Percentiles rank a stretch among this genome's conserved stretches.
These are phyloP conservation scores for Syrrhaptes paradoxus DNA, from an alignment of 2,113 vertebrate genomes.

Conservation along the genomic window DNA sequence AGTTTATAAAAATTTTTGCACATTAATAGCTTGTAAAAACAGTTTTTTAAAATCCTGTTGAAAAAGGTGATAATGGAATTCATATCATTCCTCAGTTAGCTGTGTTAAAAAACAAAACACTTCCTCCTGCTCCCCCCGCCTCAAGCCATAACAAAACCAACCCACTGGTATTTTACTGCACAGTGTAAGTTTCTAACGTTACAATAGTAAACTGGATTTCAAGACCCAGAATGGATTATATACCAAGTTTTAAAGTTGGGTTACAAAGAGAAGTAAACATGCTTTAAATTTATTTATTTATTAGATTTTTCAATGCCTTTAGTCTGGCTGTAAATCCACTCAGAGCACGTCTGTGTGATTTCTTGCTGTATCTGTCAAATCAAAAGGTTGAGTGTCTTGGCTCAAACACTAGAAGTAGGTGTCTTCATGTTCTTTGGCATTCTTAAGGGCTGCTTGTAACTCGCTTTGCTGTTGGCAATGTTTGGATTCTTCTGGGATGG, in stretches of 20 bases:
- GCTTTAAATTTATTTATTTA: neutral
- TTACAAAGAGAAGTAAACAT: neutral
- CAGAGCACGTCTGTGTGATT: neutral
- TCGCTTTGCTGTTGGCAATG: neutral
- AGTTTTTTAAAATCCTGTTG: neutral
- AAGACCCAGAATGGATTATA: neutral
- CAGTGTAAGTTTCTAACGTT: neutral
- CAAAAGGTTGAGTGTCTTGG: neutral
- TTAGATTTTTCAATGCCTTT: neutral
- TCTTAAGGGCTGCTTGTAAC: neutral
- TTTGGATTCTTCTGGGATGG: neutral
- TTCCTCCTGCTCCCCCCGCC: too few relatives aligned
- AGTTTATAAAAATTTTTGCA: neutral
- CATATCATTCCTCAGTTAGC: neutral
- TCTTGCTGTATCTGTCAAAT: neutral
- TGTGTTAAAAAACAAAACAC: neutral
- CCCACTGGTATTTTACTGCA: neutral
- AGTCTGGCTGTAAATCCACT: neutral
- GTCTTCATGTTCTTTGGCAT: neutral
- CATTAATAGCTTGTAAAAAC: neutral
- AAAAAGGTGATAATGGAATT: neutral
- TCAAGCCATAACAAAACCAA: neutral
- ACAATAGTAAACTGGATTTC: neutral
- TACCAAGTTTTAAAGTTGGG: neutral
- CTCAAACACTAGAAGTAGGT: neutral